These are phyloP conservation scores for Scarus forsteni DNA, from an alignment of 2,797 vertebrate genomes.

Conservation along the genomic window DNA sequence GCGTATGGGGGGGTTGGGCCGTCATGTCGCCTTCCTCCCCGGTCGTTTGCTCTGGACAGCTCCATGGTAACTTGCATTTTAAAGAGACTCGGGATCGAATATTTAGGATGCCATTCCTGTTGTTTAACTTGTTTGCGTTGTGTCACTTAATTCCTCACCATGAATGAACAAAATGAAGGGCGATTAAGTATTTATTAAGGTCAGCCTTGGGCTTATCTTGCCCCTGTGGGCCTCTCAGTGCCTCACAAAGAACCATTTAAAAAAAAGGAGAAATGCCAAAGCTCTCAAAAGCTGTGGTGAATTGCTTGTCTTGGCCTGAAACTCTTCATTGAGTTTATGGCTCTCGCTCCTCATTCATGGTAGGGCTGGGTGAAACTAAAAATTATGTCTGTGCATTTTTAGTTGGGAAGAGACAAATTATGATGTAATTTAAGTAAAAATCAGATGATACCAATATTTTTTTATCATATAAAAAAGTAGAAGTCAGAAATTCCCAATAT, in stretches of 20 bases:
- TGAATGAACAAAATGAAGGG: conserved; percentile 77
- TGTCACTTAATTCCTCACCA: conserved; percentile 72
- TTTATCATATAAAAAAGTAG: no score
- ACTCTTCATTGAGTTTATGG: conserved; percentile 42
- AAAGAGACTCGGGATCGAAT: conserved; percentile 70
- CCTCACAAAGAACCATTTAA: conserved; percentile 66
- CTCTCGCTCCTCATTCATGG: conserved; percentile 21
- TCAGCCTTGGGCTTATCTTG: conserved; percentile 67
- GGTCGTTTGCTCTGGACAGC: conserved; percentile 72
- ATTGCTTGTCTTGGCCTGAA: conserved; percentile 54
- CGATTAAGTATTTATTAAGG: conserved; percentile 80
- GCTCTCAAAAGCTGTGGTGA: conserved; percentile 40
- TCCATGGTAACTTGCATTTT: conserved; percentile 79
- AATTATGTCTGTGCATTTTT: no score
- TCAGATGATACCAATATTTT: no score
- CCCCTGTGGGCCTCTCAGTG: conserved; percentile 57
- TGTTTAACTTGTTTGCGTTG: conserved; percentile 78
- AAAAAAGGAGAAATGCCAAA: conserved; percentile 45
- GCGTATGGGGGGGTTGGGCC: conserved; percentile 43
- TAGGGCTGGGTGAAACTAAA: no score
- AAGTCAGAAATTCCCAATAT: no score
- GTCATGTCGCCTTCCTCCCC: conserved; percentile 75
- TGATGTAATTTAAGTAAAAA: no score
- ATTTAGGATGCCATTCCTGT: conserved; percentile 80
- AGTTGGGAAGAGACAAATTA: no score